These are phyloP conservation scores for Arenicola marina DNA, from an alignment of 2,888 invertebrate species.

Conservation along the genomic window DNA sequence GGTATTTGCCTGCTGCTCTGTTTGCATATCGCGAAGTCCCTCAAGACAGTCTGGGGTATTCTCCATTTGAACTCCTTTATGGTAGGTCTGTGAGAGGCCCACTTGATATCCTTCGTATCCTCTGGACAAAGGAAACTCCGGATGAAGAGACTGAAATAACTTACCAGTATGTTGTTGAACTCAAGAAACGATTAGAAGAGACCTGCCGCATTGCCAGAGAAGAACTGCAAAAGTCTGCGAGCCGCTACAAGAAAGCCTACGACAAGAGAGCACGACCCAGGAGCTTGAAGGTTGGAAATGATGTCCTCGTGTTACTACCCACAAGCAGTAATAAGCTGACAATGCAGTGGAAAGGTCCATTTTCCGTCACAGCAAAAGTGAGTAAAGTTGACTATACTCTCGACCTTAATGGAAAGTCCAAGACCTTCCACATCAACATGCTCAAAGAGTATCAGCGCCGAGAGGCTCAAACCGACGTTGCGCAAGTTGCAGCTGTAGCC, in stretches of 20 bases:
- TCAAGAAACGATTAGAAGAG: background rate
- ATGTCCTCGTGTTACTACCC: slow-evolving; percentile 1
- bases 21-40: slow-evolving; percentile 35
- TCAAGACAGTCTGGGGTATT: slow-evolving; percentile 25
- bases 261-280: slow-evolving; percentile 1
- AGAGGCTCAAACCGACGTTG: background rate
- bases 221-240: background rate
- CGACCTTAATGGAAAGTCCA: background rate
- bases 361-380: background rate
- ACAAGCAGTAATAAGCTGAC: background rate
- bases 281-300: background rate
- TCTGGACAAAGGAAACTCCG: slow-evolving; percentile 17
- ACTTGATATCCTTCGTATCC: slow-evolving; percentile 27
- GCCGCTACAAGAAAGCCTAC: background rate
- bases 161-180: background rate
- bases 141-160: background rate
- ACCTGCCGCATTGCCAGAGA: background rate
- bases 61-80: slow-evolving; percentile 34
- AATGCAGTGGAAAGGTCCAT: slow-evolving; percentile 5
- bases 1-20: slow-evolving; percentile 24
- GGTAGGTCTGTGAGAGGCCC: slow-evolving; percentile 33
- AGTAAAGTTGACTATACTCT: background rate
- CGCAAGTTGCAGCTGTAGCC: background rate
- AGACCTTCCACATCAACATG: slow-evolving; percentile 4
- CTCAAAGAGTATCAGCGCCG: background rate